A percentile compares a stretch with the other conserved stretches of the same genome.
These are phyloP conservation scores for Pristionchus mayeri DNA, from an alignment of 2,888 invertebrate species.

Conservation along the genomic window DNA sequence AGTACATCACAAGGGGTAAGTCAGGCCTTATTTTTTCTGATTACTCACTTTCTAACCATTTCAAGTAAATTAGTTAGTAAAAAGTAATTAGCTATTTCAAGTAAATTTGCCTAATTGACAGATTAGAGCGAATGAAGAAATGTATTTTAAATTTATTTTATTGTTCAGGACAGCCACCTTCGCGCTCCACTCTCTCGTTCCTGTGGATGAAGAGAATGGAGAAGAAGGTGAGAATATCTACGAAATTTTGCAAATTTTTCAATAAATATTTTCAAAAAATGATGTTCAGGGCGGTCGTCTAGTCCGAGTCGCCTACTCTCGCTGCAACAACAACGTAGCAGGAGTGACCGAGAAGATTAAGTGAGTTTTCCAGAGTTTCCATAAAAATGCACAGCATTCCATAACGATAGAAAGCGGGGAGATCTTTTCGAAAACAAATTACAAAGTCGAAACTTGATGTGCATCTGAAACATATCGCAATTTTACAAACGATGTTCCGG, in stretches of 20 bases:
- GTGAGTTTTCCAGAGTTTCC: background rate
- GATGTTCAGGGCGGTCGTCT: slow-evolving; percentile 9
- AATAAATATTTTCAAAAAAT: too few species aligned
- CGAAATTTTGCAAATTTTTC: background rate
- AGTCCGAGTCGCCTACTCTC: slow-evolving; percentile 24
- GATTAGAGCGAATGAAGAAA: too few species aligned
- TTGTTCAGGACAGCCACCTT: slow-evolving; percentile 26
- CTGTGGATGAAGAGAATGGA: slow-evolving; percentile 40
- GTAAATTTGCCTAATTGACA: too few species aligned
- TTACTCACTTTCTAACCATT: too few species aligned
- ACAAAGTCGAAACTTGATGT: background rate
- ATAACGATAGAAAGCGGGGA: too few species aligned
- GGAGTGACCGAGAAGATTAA: slow-evolving; percentile 42
- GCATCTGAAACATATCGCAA: too few species aligned
- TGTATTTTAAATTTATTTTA: background rate
- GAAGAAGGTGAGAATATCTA: slow-evolving; percentile 1
- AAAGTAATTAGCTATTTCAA: too few species aligned
- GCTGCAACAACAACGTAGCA: slow-evolving; percentile 32
- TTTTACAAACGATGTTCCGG: background rate
- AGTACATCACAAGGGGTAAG: slow-evolving; percentile 67
- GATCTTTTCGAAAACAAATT: too few species aligned
- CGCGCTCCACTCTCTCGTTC: slow-evolving; percentile 1
- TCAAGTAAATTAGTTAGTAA: too few species aligned
- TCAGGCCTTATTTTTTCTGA: background rate
- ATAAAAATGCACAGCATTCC: too few species aligned